Evolutionary conservation across 2,888 invertebrate species (phyloP).

Genomic region (Petrolisthes cinctipes): DNA sequence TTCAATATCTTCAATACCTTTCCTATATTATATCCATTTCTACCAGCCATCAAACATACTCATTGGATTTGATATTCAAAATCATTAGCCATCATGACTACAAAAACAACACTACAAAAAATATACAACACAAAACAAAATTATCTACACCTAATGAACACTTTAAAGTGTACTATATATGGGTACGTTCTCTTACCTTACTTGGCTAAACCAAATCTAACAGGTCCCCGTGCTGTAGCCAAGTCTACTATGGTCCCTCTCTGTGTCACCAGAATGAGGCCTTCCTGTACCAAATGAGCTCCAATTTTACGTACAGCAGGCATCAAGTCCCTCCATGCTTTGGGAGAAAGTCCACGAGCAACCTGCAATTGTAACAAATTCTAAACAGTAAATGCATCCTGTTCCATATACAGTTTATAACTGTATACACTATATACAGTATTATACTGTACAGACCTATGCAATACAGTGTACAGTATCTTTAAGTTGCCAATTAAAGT

Average conservation of each 20-base stretch:
- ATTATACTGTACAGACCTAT: not conserved
- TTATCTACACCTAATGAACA: no score
- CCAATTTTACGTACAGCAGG: conserved; percentile 49
- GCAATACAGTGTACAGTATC: not conserved
- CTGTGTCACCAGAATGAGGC: conserved; percentile 52
- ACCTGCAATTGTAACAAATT: conserved; percentile 25
- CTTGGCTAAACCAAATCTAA: conserved; percentile 50
- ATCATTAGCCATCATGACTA: no score
- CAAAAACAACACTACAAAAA: no score
- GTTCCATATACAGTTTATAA: not conserved
- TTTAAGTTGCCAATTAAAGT: no score
- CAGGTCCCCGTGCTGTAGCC: conserved; percentile 42
- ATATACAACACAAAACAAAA: no score
- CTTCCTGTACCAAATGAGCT: conserved; percentile 41
- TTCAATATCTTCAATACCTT: no score
- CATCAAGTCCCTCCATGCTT: conserved; percentile 52
- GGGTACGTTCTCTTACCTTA: conserved; percentile 13
- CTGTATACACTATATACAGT: not conserved
- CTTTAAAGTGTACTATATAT: no score
- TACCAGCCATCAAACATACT: no score
- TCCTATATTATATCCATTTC: no score
- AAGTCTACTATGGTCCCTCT: conserved; percentile 51
- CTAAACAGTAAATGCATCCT: not conserved
- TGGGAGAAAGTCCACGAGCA: conserved; percentile 51
- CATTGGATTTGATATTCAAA: no score